Evolutionary conservation across 2,888 invertebrate species (phyloP).

Genomic region (Limenitis camilla): DNA sequence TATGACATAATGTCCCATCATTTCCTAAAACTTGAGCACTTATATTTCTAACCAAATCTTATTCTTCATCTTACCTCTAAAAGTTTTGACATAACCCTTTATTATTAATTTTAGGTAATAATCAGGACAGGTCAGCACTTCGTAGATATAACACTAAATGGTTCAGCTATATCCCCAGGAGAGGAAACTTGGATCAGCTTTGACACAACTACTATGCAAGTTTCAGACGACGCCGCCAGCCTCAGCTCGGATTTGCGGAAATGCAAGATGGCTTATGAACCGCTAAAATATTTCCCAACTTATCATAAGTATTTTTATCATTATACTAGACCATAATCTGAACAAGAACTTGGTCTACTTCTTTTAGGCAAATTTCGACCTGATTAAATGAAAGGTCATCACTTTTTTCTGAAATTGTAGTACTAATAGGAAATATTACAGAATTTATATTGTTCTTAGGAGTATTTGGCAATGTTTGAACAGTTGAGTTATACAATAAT

Average conservation of each 20-base stretch:
- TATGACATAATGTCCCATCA: too few species aligned
- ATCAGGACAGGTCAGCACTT: constrained; percentile 36
- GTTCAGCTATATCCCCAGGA: constrained; percentile 46
- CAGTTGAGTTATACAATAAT: too few species aligned
- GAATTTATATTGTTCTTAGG: too few species aligned
- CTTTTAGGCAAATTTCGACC: too few species aligned
- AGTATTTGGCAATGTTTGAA: too few species aligned
- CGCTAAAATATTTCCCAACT: constrained; percentile 39
- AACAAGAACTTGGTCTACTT: constrained; percentile 30
- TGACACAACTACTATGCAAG: constrained; percentile 26
- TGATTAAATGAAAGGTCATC: too few species aligned
- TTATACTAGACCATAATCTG: constrained; percentile 38
- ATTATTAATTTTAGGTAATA: constrained; percentile 31
- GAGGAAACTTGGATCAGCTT: constrained; percentile 43
- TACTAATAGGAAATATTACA: too few species aligned
- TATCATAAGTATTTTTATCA: constrained; percentile 34
- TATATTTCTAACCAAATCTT: too few species aligned
- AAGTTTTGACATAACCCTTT: too few species aligned
- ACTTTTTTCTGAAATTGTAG: too few species aligned
- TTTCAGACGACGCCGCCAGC: constrained; percentile 31
- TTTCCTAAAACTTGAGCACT: too few species aligned
- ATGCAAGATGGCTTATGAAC: constrained; percentile 34
- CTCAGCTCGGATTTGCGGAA: constrained; percentile 34
- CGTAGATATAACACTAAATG: constrained; percentile 44
- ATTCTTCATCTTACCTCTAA: constrained; percentile 5